Conservation (phyloP, 2,888 invertebrate genomes). For the Hyposoter dolosus region DNA sequence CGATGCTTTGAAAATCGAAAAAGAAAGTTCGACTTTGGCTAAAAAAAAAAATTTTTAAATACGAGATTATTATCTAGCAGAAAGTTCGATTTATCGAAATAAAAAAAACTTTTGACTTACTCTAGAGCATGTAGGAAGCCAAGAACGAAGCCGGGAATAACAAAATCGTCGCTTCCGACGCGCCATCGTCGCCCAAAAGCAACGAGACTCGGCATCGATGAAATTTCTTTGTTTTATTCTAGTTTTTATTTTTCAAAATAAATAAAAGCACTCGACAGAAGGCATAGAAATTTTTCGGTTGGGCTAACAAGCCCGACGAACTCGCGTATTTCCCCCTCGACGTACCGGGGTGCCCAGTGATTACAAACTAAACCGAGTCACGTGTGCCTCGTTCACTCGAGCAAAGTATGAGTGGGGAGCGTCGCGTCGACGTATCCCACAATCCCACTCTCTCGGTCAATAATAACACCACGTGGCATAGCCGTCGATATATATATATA, state of each 20-base stretch:
- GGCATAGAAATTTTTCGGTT: neutral
- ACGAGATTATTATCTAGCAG: too few relatives aligned
- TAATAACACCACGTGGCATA: constrained; percentile 52
- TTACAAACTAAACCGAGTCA: constrained; percentile 22
- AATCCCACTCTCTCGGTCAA: constrained; percentile 28
- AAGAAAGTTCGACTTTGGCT: neutral
- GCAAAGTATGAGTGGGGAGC: neutral
- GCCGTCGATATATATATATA: neutral
- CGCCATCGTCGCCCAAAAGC: constrained; percentile 94
- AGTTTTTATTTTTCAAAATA: neutral
- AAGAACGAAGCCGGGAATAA: constrained; percentile 91
- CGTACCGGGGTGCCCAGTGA: neutral
- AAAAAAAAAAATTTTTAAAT: neutral
- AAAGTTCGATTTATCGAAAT: neutral
- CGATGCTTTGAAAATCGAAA: neutral
- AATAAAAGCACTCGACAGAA: neutral
- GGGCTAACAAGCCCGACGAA: constrained; percentile 11
- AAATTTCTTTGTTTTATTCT: neutral
- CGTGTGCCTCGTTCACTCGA: constrained; percentile 46
- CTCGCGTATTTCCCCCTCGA: neutral
- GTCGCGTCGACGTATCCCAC: constrained; percentile 20
- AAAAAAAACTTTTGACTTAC: constrained; percentile 86
- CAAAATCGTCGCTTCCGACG: constrained; percentile 93
- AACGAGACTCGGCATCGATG: constrained; percentile 92
- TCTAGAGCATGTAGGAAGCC: constrained; percentile 90